phyloP scores from a whole-genome alignment of 2,113 vertebrate genomes.

The Nerophis lumbriciformis region DNA sequence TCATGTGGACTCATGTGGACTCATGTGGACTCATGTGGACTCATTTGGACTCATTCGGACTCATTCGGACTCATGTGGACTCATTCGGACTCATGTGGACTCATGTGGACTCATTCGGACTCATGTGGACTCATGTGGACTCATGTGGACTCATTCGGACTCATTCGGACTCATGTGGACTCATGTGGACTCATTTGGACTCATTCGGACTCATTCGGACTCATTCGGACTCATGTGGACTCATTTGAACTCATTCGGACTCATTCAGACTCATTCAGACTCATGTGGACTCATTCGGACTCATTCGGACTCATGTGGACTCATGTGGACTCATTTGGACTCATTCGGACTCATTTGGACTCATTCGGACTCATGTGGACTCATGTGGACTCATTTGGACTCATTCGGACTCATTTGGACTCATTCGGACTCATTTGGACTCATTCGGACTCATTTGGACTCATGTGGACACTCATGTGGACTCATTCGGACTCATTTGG shows the following conservation, averaged over 20 bases:
- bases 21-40: no score
- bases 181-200: background rate
- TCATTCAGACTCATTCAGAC: no score
- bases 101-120: background rate
- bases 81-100: no score
- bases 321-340: background rate
- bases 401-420: background rate
- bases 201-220: background rate
- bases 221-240: no score
- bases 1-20: background rate
- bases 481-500: background rate
- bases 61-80: background rate
- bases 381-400: background rate
- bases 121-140: background rate
- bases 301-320: background rate
- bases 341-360: background rate
- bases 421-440: background rate
- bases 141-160: background rate
- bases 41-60: no score
- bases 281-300: background rate
- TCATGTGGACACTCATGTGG: background rate
- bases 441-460: no score
- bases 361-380: no score
- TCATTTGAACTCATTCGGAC: no score
- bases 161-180: background rate